Evolutionary conservation across 2,888 invertebrate genomes (phyloP).

Genomic region (Clivina fossor): DNA sequence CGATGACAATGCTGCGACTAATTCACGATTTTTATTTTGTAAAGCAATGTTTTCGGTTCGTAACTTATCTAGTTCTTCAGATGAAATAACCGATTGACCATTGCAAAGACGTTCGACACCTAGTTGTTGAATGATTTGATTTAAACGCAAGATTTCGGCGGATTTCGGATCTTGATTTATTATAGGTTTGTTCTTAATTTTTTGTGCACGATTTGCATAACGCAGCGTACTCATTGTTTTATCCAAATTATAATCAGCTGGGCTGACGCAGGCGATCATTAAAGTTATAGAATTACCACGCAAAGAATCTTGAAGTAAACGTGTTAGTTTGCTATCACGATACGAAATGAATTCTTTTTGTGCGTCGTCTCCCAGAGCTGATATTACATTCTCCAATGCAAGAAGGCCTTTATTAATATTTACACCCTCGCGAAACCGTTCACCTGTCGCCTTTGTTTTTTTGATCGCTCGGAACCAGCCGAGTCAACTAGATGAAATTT

Average conservation of each 20-base stretch:
- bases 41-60: slow-evolving; percentile 60
- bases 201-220: slow-evolving; percentile 84
- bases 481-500: slow-evolving; percentile 91
- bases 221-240: slow-evolving; percentile 87
- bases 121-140: slow-evolving; percentile 71
- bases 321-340: slow-evolving; percentile 88
- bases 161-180: slow-evolving; percentile 81
- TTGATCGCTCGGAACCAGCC: slow-evolving; percentile 88
- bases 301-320: slow-evolving; percentile 89
- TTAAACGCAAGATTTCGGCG: slow-evolving; percentile 75
- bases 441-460: slow-evolving; percentile 87
- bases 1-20: slow-evolving; percentile 67
- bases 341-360: slow-evolving; percentile 75
- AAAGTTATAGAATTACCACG: slow-evolving; percentile 92
- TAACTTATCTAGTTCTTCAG: slow-evolving; percentile 54
- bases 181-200: slow-evolving; percentile 87
- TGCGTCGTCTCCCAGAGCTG: slow-evolving; percentile 77
- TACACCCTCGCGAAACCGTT: slow-evolving; percentile 84
- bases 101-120: slow-evolving; percentile 64
- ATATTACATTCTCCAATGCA: slow-evolving; percentile 92
- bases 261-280: slow-evolving; percentile 95
- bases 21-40: slow-evolving; percentile 61
- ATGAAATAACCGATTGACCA: slow-evolving; percentile 43
- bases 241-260: slow-evolving; percentile 83
- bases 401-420: slow-evolving; percentile 91